Base-by-base conservation (phyloP, 2,797 vertebrate species). In the Myripristis murdjan region DNA sequence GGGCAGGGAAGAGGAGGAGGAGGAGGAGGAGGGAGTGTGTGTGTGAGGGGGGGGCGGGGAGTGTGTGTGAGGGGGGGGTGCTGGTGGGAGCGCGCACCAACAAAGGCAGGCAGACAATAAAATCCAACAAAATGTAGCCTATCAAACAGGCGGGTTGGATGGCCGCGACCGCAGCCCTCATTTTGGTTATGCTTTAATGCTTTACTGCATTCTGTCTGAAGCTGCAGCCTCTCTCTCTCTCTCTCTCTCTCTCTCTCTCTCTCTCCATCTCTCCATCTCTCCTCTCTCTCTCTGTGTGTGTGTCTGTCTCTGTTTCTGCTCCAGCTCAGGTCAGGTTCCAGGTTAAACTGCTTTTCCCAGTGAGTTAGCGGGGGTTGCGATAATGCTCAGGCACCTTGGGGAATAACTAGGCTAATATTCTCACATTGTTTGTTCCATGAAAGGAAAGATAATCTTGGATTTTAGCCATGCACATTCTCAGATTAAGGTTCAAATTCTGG, bases 21-120 rank as follows among this genome's bases (percentile, higher is more conserved):
- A 0, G 23, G 77, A 48, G 74, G 69, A 60, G 28, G 49, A 31
- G 9, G 58, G 56, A n/a, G n/a, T n/a, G n/a, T n/a, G n/a, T n/a
- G n/a, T n/a, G 51, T n/a, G n/a, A n/a, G n/a, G 61, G 4, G n/a
- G 33, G 56, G 49, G 28, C 79, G 9, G 46, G 35, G 0, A 33
- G 2, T 1, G 51, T 4, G 37, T 43, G 51, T n/a, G n/a, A n/a
- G n/a, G 61, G 4, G 4, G 33, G 56, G 49, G 28, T 53, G 77
- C 2, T 63, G 76, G 66, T 65, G 83, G 63, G 79, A 75, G 82
- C 60, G 73, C 68, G 73, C 84, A 87, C 76, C 73, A 91, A 92
- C 88, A 89, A 91, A 85, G 82, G 70, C 78, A 84, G 81, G 68
- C 84, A 81, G 73, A 87, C 83, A 90, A 85, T 88, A 82, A 82